phyloP scores from a whole-genome alignment of 2,113 vertebrate species.

The Anser brachyrhynchus region DNA sequence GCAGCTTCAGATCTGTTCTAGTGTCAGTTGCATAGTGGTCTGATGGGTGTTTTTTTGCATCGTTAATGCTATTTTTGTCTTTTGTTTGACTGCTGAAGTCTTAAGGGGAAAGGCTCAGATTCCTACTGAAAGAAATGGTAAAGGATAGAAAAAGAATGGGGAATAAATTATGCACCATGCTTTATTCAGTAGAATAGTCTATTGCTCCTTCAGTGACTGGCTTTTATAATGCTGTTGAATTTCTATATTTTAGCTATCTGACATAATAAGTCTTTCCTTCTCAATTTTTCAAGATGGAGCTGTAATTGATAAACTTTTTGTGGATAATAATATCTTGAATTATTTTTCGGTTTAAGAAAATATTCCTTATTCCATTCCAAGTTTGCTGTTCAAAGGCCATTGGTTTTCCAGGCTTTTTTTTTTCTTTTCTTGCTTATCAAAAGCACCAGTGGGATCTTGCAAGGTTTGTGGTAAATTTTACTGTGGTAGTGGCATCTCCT shows the following conservation, averaged over 20 bases:
- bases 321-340: not conserved
- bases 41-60: not conserved
- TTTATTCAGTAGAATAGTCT: not conserved
- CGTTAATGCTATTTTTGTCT: not conserved
- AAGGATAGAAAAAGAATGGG: not conserved
- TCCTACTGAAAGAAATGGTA: not conserved
- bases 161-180: not conserved
- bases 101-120: not conserved
- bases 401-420: not conserved
- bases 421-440: not conserved
- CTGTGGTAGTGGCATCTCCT: not conserved
- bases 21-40: not conserved
- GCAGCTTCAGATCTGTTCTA: not conserved
- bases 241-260: not conserved
- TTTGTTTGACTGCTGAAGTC: not conserved
- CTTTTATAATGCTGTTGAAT: not conserved
- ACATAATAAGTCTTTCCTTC: not conserved
- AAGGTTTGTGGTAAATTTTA: not conserved
- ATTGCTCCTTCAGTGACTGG: fast-evolving
- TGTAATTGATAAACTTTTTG: not conserved
- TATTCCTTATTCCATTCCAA: not conserved
- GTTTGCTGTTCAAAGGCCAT: not conserved
- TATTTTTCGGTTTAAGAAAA: not conserved
- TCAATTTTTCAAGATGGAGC: not conserved
- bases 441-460: not conserved